A percentile compares a stretch with the other conserved stretches of the same genome.
phyloP scores from a whole-genome alignment of 2,888 invertebrate species.

The Clostera curtula region DNA sequence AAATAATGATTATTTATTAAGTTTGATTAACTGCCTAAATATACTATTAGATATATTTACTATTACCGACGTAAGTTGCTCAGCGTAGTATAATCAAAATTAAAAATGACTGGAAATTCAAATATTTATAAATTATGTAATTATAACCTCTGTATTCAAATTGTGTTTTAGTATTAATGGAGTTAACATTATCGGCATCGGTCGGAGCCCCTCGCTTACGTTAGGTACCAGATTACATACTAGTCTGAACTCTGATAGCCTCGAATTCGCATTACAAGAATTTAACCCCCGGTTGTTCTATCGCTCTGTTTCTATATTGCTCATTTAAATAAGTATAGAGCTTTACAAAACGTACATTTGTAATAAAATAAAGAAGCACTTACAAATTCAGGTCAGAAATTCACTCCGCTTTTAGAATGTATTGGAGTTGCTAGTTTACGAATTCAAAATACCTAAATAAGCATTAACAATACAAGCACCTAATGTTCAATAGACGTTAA shows the following conservation, averaged over 20 bases:
- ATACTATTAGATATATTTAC: too few relatives aligned
- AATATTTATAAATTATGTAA: too few relatives aligned
- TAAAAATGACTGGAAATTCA: too few relatives aligned
- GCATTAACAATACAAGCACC: slow-evolving; percentile 3
- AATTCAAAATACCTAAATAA: slow-evolving; percentile 17
- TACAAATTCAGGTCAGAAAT: slow-evolving; percentile 9
- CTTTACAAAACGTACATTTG: too few relatives aligned
- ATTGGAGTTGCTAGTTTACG: slow-evolving; percentile 10
- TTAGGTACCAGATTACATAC: slow-evolving; percentile 55
- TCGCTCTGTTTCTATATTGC: slow-evolving; percentile 11
- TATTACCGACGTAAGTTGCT: too few relatives aligned
- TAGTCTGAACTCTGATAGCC: slow-evolving; percentile 57
- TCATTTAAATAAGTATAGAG: slow-evolving; percentile 1
- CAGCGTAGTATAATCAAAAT: too few relatives aligned
- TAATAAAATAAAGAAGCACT: too few relatives aligned
- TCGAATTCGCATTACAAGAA: slow-evolving; percentile 37
- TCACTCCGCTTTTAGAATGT: slow-evolving; percentile 9
- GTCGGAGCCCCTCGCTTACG: slow-evolving; percentile 59
- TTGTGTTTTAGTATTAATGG: slow-evolving; percentile 29
- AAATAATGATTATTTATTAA: too few relatives aligned
- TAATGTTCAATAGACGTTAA: slow-evolving; percentile 12
- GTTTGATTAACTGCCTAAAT: too few relatives aligned
- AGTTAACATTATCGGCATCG: slow-evolving; percentile 51
- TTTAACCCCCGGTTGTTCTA: slow-evolving; percentile 29
- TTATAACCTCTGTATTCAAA: too few relatives aligned